phyloP scores from a whole-genome alignment of 2,113 vertebrate genomes.

The Tringa solitaria region DNA sequence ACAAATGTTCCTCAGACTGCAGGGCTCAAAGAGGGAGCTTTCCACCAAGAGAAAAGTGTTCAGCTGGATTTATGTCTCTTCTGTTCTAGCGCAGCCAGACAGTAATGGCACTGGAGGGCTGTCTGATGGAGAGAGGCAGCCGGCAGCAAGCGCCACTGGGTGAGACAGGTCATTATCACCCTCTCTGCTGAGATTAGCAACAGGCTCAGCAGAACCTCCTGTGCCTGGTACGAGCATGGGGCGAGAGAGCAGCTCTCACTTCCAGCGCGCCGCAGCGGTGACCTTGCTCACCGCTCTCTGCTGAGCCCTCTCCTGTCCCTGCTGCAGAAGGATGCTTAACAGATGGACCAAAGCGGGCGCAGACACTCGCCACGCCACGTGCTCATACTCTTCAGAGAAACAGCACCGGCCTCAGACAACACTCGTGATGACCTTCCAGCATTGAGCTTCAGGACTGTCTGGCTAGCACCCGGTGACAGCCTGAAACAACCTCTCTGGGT shows the following conservation, averaged over 20 bases:
- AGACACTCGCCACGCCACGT: fast-evolving
- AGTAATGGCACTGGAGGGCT: not conserved
- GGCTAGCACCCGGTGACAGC: not conserved
- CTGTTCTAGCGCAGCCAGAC: not conserved
- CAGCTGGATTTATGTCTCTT: not conserved
- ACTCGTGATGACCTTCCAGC: not conserved
- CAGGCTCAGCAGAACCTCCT: not conserved
- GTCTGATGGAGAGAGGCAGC: not conserved
- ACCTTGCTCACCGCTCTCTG: not conserved
- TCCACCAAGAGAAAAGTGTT: not conserved
- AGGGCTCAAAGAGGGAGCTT: not conserved
- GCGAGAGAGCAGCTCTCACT: fast-evolving
- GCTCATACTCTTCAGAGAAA: not conserved
- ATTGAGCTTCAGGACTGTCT: not conserved
- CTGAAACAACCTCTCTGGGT: not conserved
- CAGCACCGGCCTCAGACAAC: not conserved
- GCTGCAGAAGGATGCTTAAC: not conserved
- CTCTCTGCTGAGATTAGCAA: not conserved
- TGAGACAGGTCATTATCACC: not conserved
- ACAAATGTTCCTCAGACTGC: not conserved
- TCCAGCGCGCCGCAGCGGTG: not conserved
- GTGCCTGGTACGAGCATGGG: not conserved
- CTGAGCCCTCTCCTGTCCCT: not conserved
- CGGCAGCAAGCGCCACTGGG: not conserved
- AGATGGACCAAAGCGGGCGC: not conserved